Base-by-base conservation (phyloP, 2,113 vertebrate species). In the Crypturellus undulatus region DNA sequence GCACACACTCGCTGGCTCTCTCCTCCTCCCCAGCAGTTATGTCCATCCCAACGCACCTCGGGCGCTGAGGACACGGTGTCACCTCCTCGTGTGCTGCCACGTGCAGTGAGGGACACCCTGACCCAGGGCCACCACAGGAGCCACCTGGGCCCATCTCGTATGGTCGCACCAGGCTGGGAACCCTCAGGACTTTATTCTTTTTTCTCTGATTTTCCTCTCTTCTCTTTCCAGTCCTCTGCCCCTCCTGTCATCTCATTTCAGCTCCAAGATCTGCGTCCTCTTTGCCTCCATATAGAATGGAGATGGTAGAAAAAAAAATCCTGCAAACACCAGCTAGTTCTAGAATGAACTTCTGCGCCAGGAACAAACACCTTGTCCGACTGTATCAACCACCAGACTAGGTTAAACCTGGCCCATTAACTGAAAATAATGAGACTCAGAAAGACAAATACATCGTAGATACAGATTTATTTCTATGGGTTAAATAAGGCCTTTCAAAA, bases 401-500 rank as follows among this genome's bases (percentile, higher is more conserved):
- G 71, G 38, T 69, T 51, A 85, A 93, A 73, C 22, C 42, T 38
- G 13, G 25, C n/a, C 40, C 24, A 30, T 78, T 85, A 30, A 75
- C 60, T 24, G 68, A 25, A 67, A 76, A 75, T 22, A 24, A 32
- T 28, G 26, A 24, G 65, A 91, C 71, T 58, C 68, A 84, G 62
- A 94, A 85, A 77, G 87, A n/a, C 34, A 91, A 82, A 65, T 43
- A 76, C 94, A 67, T 94, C 88, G 67, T n/a, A 79, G 58, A 71
- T 92, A 30, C 84, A 58, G 92, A 64, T 93, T 40, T 79, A 94
- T 87, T 89, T 83, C 28, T 78, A 63, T 40, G 80, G 92, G 80
- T 89, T 96, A 72, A 95, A 92, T 80, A 85, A 88, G 84, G 79
- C 82, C 60, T 82, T 91, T 94, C 42, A 88, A 94, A 94, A 71